Percentiles rank a stretch among this genome's conserved stretches.
phyloP scores from a whole-genome alignment of 2,113 vertebrate species.

The Lampris megalopsis region DNA sequence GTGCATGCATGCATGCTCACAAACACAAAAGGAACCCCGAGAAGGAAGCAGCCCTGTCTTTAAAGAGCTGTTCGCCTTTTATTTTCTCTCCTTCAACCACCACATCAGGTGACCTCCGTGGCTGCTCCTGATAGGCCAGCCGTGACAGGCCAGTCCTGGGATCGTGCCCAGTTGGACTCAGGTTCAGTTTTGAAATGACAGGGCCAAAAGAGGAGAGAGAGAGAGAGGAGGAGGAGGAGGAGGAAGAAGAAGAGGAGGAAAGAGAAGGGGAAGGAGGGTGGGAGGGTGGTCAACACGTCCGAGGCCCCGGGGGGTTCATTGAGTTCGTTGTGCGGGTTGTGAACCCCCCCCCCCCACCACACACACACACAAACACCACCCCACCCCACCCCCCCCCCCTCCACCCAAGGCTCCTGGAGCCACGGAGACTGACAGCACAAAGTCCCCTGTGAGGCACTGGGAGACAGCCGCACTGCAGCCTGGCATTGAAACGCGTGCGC shows the following conservation, averaged over 20 bases:
- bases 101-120: constrained; percentile 68
- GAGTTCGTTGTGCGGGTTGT: constrained; percentile 72
- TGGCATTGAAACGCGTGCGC: constrained; percentile 74
- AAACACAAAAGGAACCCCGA: constrained; percentile 25
- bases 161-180: constrained; percentile 75
- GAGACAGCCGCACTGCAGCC: constrained; percentile 70
- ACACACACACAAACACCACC: constrained; percentile 1
- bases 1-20: constrained; percentile 8
- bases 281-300: constrained; percentile 60
- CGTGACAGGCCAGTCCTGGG: constrained; percentile 72
- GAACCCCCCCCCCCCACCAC: constrained; percentile 44
- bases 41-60: constrained; percentile 51
- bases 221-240: constrained; percentile 3
- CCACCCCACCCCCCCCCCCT: constrained; percentile 45
- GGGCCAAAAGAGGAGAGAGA: constrained; percentile 42
- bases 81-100: constrained; percentile 58
- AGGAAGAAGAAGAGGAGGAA: constrained; percentile 37
- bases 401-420: constrained; percentile 58
- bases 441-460: constrained; percentile 74
- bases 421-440: constrained; percentile 83
- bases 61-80: constrained; percentile 42
- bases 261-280: constrained; percentile 45
- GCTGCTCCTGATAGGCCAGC: constrained; percentile 63
- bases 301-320: constrained; percentile 77
- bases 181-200: constrained; percentile 66